Evolutionary conservation across 2,797 vertebrate species (phyloP).

Genomic region (Cirrhinus molitorella): DNA sequence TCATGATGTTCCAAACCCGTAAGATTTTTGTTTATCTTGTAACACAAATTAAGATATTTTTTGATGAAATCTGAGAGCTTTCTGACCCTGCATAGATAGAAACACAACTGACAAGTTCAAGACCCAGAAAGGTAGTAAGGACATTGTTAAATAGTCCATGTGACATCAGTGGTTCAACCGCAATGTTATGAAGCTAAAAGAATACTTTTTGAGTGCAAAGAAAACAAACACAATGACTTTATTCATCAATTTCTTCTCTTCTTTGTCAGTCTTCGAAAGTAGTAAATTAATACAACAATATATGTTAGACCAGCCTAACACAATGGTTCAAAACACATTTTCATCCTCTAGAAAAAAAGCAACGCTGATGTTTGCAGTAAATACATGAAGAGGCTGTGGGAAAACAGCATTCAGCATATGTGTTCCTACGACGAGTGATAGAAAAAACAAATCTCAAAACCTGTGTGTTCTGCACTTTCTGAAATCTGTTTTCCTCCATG

Average conservation of each 20-base stretch:
- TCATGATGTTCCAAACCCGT: background rate
- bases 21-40: too few relatives aligned
- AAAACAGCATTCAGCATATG: conserved; percentile 21
- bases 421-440: conserved; percentile 8
- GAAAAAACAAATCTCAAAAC: conserved; percentile 11
- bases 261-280: background rate
- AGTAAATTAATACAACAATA: background rate
- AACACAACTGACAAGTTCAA: too few relatives aligned
- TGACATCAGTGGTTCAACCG: too few relatives aligned
- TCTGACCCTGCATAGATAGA: too few relatives aligned
- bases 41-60: too few relatives aligned
- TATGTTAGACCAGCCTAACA: background rate
- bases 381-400: conserved; percentile 14
- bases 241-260: too few relatives aligned
- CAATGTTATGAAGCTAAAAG: too few relatives aligned
- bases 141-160: too few relatives aligned
- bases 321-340: background rate
- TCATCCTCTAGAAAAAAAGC: background rate
- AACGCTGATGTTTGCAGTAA: background rate
- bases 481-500: conserved; percentile 13
- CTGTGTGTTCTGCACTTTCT: conserved; percentile 4
- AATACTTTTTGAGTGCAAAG: too few relatives aligned
- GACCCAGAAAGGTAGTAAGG: too few relatives aligned
- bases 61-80: too few relatives aligned
- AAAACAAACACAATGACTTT: too few relatives aligned